phyloP scores from a whole-genome alignment of 2,888 invertebrate species.

The Heliconius ismenius region DNA sequence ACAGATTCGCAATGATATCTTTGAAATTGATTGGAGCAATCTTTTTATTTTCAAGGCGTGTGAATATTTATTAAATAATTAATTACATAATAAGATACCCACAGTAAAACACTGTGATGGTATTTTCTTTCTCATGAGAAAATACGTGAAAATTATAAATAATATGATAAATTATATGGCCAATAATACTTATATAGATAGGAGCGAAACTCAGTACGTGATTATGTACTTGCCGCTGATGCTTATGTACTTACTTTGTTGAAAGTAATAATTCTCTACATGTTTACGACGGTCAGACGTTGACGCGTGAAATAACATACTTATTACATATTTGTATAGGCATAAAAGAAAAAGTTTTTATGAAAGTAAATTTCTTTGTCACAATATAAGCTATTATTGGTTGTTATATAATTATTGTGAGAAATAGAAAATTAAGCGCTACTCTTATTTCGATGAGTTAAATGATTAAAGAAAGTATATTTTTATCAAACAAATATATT shows the following conservation, averaged over 20 bases:
- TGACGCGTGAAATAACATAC: constrained; percentile 19
- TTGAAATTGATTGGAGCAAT: too few relatives aligned
- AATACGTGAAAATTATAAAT: neutral
- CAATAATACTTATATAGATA: neutral
- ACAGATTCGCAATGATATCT: too few relatives aligned
- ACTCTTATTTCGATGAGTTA: neutral
- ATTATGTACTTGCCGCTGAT: constrained; percentile 14
- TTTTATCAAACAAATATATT: too few relatives aligned
- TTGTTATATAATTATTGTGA: constrained; percentile 9
- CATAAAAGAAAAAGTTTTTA: constrained; percentile 9
- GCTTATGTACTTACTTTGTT: constrained; percentile 9
- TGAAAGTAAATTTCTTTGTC: constrained; percentile 19
- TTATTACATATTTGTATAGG: constrained; percentile 7
- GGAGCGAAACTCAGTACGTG: constrained; percentile 10
- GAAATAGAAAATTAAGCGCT: neutral
- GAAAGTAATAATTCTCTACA: constrained; percentile 21
- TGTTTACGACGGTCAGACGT: constrained; percentile 12
- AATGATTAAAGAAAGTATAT: neutral
- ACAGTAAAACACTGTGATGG: too few relatives aligned
- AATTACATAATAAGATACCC: too few relatives aligned
- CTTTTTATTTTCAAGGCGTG: too few relatives aligned
- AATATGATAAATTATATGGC: neutral
- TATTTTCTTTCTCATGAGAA: neutral
- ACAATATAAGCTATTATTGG: constrained; percentile 3
- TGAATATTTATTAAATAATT: too few relatives aligned